Base-by-base conservation (phyloP, 2,113 vertebrate species). In the Willisornis vidua region DNA sequence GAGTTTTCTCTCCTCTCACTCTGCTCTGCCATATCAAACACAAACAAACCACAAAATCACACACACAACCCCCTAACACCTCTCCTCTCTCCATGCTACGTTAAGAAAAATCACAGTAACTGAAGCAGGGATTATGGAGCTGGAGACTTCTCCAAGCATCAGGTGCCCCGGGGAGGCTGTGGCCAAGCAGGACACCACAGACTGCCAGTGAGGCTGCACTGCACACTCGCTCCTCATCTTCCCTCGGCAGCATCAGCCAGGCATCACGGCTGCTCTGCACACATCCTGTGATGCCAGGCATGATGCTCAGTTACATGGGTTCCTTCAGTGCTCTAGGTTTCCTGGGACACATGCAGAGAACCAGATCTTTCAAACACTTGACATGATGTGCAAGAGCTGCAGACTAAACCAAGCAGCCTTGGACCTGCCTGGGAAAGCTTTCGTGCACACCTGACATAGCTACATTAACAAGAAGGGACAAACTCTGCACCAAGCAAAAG, bases 381-480 rank as follows among this genome's bases (percentile, higher is more conserved):
- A n/a, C 4, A 19, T 5, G 71, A 68, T 2, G 17, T 13, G 43
- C 39, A 13, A 39, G 74, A 61, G 51, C 51, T 49, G 62, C 57
- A 63, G 70, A 25, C 52, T 8, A 3, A 62, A 39, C 24, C 3
- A 3, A 19, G 26, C 17, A 6, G 67, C 74, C 75, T 22, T 2
- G 19, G 39, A 26, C 26, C 26, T 2, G 10, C 51, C 45, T 3
- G 4, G 35, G 39, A 67, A n/a, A 63, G 66, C 43, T 39, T 48
- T 41, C 5, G 6, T 2, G 3, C 35, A 65, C 1, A 3, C 58
- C 66, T 0, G 0, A 7, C 33, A 25, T 0, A 0, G 35, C 58
- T 37, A 29, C 29, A 5, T 0, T 2, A 9, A 23, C 0, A 2
- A 72, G 16, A 52, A 76, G 37, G 55, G 54, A 45, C 77, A 29